Evolutionary conservation across 2,888 invertebrate species (phyloP).

Genomic region (Meloe dianella): DNA sequence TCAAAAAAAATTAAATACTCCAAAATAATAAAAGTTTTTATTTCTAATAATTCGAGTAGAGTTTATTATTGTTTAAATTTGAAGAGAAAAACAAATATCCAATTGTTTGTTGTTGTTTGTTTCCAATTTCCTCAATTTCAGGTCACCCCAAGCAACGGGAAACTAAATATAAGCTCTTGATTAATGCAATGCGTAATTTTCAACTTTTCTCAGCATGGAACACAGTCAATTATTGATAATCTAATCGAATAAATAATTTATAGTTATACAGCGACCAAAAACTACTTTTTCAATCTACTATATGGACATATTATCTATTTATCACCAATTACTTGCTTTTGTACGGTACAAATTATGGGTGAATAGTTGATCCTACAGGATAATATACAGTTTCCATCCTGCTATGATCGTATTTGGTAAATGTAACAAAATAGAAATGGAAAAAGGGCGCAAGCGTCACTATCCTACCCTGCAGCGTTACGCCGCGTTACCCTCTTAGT

Average conservation of each 20-base stretch:
- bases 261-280: not conserved
- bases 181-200: not conserved
- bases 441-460: slow-evolving; percentile 39
- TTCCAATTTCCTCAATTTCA: no score
- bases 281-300: not conserved
- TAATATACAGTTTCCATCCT: slow-evolving; percentile 28
- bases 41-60: no score
- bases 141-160: not conserved
- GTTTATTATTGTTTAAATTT: no score
- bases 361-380: slow-evolving; percentile 15
- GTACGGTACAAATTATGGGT: not conserved
- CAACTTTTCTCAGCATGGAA: not conserved
- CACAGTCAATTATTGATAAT: not conserved
- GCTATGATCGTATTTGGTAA: slow-evolving; percentile 1
- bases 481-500: slow-evolving; percentile 35
- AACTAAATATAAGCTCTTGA: not conserved
- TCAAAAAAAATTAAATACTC: no score
- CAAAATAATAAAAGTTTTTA: no score
- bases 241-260: not conserved
- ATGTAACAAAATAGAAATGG: not conserved
- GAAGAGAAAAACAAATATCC: no score
- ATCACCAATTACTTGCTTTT: not conserved
- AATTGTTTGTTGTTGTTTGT: not conserved
- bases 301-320: not conserved
- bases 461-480: slow-evolving; percentile 26